Percentiles rank a stretch among this genome's conserved stretches.
Evolutionary conservation across 1,140 invertebrate genomes (phyloP).

Genomic region (Neoseiulus cucumeris): DNA sequence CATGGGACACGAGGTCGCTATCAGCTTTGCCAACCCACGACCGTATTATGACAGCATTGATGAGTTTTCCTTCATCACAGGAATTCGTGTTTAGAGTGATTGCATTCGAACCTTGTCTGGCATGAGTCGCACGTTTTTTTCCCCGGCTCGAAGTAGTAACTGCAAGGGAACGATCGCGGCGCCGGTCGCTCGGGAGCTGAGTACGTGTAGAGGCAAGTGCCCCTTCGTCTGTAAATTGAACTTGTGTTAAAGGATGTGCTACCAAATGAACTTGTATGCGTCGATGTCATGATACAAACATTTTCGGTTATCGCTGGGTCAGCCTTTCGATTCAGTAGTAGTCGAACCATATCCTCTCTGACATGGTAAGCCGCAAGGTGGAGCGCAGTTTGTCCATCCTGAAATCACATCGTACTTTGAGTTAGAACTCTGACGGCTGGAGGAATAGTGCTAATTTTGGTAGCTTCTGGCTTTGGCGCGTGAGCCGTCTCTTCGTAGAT

Average conservation of each 20-base stretch:
- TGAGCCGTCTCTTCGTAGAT: no score
- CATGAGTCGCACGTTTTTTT: conserved; percentile 62
- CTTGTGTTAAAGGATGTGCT: background rate
- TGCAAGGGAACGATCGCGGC: conserved; percentile 70
- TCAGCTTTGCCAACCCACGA: no score
- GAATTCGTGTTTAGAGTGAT: background rate
- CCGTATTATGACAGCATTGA: no score
- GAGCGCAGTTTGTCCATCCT: conserved; percentile 85
- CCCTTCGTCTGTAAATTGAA: conserved; percentile 32
- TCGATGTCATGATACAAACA: conserved; percentile 39
- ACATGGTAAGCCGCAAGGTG: conserved; percentile 82
- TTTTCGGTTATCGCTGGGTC: conserved; percentile 76
- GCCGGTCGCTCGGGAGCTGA: conserved; percentile 65
- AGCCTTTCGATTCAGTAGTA: conserved; percentile 66
- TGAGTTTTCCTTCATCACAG: no score
- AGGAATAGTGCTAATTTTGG: no score
- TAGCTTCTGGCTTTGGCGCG: no score
- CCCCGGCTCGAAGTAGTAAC: conserved; percentile 54
- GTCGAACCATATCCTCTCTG: conserved; percentile 78
- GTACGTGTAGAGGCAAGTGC: conserved; percentile 74
- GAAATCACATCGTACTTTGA: conserved; percentile 23
- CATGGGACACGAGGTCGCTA: no score
- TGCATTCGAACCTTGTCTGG: conserved; percentile 54
- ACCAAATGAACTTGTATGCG: background rate
- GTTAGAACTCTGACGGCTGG: background rate